Conservation (phyloP, 2,797 vertebrate species). For the Pipistrellus pipistrellus region DNA sequence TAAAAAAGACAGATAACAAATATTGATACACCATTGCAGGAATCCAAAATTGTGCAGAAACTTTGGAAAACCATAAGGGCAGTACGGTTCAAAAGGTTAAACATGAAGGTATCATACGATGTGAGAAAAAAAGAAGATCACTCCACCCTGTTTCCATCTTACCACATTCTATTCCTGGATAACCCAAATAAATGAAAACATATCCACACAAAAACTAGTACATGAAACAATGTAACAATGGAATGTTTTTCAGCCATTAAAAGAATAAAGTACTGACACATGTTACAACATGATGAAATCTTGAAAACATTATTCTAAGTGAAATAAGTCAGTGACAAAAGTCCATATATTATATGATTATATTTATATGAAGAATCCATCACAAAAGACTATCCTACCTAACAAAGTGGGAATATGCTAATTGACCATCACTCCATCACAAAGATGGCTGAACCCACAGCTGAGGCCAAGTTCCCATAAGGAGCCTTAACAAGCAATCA, state of each 20-base stretch:
- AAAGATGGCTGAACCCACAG: too few relatives aligned
- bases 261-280: not conserved
- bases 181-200: not conserved
- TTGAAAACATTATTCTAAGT: not conserved
- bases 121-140: too few relatives aligned
- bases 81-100: not conserved
- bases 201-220: not conserved
- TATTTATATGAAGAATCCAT: too few relatives aligned
- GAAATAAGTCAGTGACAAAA: slow-evolving; percentile 24
- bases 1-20: not conserved
- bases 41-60: not conserved
- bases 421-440: too few relatives aligned
- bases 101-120: not conserved
- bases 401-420: too few relatives aligned
- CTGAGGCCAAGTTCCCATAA: too few relatives aligned
- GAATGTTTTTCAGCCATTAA: not conserved
- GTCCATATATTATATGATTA: not conserved
- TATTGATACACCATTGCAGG: not conserved
- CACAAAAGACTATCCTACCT: too few relatives aligned
- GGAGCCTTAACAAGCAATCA: too few relatives aligned
- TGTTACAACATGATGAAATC: not conserved
- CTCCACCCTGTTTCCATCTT: too few relatives aligned
- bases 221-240: not conserved
- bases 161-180: not conserved
- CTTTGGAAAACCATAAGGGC: not conserved